Percentiles rank a stretch among this genome's conserved stretches.
Evolutionary conservation across 2,113 vertebrate genomes (phyloP).

Genomic region (Pseudorasbora parva): DNA sequence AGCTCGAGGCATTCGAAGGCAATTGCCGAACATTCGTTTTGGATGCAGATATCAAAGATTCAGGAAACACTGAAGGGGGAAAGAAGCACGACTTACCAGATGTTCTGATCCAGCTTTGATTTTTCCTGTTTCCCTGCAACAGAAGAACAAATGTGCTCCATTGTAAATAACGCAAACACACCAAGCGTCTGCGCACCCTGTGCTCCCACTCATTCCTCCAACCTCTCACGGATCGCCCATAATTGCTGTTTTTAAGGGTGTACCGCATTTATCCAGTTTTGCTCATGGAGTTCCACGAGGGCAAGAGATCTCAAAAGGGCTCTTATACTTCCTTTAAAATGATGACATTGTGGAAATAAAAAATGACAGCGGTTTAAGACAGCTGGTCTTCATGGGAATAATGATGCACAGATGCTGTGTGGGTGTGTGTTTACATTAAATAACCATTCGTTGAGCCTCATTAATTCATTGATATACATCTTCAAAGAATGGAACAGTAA

Average conservation of each 20-base stretch:
- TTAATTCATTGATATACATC: neutral
- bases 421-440: constrained; percentile 25
- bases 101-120: constrained; percentile 90
- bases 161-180: constrained; percentile 73
- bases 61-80: constrained; percentile 85
- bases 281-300: neutral
- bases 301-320: neutral
- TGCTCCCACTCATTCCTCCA: constrained; percentile 43
- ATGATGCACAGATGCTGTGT: neutral
- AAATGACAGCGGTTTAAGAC: neutral
- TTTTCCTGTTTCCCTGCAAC: constrained; percentile 83
- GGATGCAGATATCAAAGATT: constrained; percentile 88
- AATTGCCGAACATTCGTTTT: constrained; percentile 85
- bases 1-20: constrained; percentile 85
- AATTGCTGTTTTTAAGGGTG: constrained; percentile 40
- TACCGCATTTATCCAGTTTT: constrained; percentile 21
- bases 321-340: neutral
- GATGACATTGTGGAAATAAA: neutral
- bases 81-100: constrained; percentile 91
- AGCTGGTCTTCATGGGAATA: neutral
- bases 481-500: neutral
- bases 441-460: neutral
- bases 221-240: constrained; percentile 5
- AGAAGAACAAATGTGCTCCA: constrained; percentile 83
- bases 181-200: constrained; percentile 34